phyloP scores from a whole-genome alignment of 1,140 invertebrate species.

The Calephelis nemesis region DNA sequence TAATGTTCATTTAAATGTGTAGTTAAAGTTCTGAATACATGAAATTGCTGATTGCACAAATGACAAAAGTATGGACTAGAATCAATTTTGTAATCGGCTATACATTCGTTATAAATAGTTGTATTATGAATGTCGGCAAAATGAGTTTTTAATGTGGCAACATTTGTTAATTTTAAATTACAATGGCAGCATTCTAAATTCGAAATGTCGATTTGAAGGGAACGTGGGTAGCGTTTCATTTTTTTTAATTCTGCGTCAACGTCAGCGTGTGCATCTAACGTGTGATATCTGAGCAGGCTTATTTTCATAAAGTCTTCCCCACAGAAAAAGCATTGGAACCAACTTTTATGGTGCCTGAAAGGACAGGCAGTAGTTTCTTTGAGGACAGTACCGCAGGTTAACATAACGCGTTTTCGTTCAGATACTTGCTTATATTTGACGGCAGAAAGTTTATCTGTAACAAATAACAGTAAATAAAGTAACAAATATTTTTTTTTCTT shows the following conservation, averaged over 20 bases:
- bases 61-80: conserved; percentile 57
- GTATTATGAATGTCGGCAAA: conserved; percentile 50
- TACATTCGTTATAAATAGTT: conserved; percentile 60
- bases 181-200: conserved; percentile 60
- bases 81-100: conserved; percentile 65
- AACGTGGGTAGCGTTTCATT: conserved; percentile 61
- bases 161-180: conserved; percentile 50
- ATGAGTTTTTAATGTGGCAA: conserved; percentile 51
- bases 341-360: conserved; percentile 66
- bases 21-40: conserved; percentile 62
- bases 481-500: too few species aligned
- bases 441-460: conserved; percentile 2
- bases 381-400: conserved; percentile 52
- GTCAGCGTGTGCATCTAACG: conserved; percentile 37
- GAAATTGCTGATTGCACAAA: conserved; percentile 56
- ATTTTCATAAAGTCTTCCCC: conserved; percentile 61
- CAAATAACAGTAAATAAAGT: background rate
- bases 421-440: conserved; percentile 47
- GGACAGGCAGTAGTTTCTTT: conserved; percentile 61
- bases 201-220: conserved; percentile 67
- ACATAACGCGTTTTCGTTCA: conserved; percentile 52
- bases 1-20: conserved; percentile 68
- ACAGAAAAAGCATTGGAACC: conserved; percentile 70
- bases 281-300: conserved; percentile 47
- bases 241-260: conserved; percentile 57